Percentiles rank a stretch among this genome's conserved stretches.
Conservation (phyloP, 2,888 invertebrate genomes). For the Suillia variegata region DNA sequence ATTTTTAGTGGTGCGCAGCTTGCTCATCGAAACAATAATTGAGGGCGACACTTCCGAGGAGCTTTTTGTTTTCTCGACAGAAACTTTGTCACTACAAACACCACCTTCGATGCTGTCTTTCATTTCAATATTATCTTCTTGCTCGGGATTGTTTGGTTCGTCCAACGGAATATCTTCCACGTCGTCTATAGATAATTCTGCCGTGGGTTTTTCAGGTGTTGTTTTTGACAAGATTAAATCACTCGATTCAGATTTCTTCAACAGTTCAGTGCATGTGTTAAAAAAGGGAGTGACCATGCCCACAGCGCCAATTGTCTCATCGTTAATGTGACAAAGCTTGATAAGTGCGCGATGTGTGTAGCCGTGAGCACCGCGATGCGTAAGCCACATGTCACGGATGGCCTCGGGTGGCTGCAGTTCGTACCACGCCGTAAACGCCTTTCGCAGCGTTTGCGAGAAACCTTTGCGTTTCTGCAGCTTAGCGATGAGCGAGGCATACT, state of each 20-base stretch:
- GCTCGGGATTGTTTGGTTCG: background rate
- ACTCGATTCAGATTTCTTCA: slow-evolving; percentile 23
- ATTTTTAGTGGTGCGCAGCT: slow-evolving; percentile 40
- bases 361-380: slow-evolving; percentile 37
- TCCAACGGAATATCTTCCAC: background rate
- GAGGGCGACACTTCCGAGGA: slow-evolving; percentile 10
- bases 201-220: background rate
- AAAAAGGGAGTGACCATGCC: slow-evolving; percentile 31
- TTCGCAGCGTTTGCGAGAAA: slow-evolving; percentile 48
- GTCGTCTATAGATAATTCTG: background rate
- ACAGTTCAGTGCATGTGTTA: slow-evolving; percentile 34
- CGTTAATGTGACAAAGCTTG: slow-evolving; percentile 43
- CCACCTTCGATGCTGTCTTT: background rate
- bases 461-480: slow-evolving; percentile 35
- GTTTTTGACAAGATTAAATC: background rate
- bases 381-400: slow-evolving; percentile 45
- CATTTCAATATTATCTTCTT: background rate
- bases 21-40: slow-evolving; percentile 35
- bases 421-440: slow-evolving; percentile 53
- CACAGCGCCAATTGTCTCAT: slow-evolving; percentile 31
- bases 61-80: background rate
- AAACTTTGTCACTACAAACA: too few species aligned
- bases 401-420: slow-evolving; percentile 32
- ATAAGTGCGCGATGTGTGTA: slow-evolving; percentile 45
- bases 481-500: slow-evolving; percentile 43